Percentiles rank a stretch among this genome's conserved stretches.
Conservation (phyloP, 2,797 vertebrate species). For the Petrocephalus schoutedeni region DNA sequence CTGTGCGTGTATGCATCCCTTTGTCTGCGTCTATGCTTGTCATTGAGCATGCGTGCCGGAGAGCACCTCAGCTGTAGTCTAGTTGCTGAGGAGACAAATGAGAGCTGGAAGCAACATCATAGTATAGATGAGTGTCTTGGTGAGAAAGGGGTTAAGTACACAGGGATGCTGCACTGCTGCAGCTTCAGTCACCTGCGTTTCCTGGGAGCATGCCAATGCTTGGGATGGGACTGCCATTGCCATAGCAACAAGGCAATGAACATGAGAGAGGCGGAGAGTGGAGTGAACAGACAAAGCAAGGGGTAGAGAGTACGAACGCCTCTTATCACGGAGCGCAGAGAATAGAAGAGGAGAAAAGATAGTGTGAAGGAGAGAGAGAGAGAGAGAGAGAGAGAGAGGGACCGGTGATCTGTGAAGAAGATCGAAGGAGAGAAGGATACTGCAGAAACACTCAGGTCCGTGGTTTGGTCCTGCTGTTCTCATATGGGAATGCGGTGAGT, state of each 20-base stretch:
- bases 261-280: constrained; percentile 1
- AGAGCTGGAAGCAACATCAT: neutral
- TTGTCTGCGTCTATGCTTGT: neutral
- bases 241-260: constrained; percentile 23
- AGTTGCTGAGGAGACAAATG: neutral
- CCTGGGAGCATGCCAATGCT: neutral
- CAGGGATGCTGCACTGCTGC: constrained; percentile 1
- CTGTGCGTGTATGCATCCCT: neutral
- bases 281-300: neutral
- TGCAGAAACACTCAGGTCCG: neutral
- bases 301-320: neutral
- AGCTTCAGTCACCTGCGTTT: constrained; percentile 17
- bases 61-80: neutral
- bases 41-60: neutral
- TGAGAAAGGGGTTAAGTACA: constrained; percentile 11
- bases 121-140: neutral
- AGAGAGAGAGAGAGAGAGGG: neutral
- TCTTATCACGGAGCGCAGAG: neutral
- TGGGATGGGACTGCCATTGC: constrained; percentile 14
- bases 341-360: neutral
- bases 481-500: constrained; percentile 10
- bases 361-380: neutral
- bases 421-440: neutral
- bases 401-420: neutral
- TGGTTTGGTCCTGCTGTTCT: neutral